phyloP scores from a whole-genome alignment of 2,113 vertebrate species.

The Oncorhynchus keta region DNA sequence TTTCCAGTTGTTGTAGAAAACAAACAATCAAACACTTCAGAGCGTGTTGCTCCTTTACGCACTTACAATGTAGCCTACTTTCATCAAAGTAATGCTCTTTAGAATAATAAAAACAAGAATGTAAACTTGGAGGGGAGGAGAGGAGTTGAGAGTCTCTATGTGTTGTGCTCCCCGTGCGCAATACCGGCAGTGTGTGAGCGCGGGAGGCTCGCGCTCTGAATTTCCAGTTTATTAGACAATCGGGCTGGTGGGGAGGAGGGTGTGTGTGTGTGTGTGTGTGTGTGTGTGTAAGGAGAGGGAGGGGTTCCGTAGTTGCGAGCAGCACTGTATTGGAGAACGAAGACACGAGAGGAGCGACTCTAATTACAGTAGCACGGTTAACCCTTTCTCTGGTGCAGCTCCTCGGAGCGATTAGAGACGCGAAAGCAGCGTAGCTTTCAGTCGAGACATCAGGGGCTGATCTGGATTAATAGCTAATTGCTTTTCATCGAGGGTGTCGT shows the following conservation, averaged over 20 bases:
- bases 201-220: slow-evolving; percentile 65
- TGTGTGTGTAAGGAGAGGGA: slow-evolving; percentile 1
- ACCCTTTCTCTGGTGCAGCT: slow-evolving; percentile 67
- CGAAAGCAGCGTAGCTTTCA: slow-evolving; percentile 51
- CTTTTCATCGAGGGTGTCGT: slow-evolving; percentile 47
- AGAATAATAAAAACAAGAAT: slow-evolving; percentile 26
- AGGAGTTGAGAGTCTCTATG: slow-evolving; percentile 21
- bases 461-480: slow-evolving; percentile 59
- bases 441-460: slow-evolving; percentile 56
- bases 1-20: background rate
- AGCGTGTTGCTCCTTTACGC: background rate
- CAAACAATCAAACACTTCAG: slow-evolving; percentile 19
- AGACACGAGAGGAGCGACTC: slow-evolving; percentile 55
- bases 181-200: slow-evolving; percentile 58
- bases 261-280: slow-evolving; percentile 24
- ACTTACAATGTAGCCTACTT: slow-evolving; percentile 6
- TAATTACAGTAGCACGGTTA: slow-evolving; percentile 79
- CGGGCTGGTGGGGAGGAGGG: slow-evolving; percentile 55
- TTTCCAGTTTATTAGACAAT: slow-evolving; percentile 77
- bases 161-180: slow-evolving; percentile 53
- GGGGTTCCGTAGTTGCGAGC: slow-evolving; percentile 52
- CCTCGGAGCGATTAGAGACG: slow-evolving; percentile 53
- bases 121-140: slow-evolving; percentile 18
- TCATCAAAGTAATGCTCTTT: slow-evolving; percentile 20
- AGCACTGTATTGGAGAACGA: slow-evolving; percentile 76